Base-by-base conservation (phyloP, 2,888 invertebrate species). In the Trypoxylon attenuatum region DNA sequence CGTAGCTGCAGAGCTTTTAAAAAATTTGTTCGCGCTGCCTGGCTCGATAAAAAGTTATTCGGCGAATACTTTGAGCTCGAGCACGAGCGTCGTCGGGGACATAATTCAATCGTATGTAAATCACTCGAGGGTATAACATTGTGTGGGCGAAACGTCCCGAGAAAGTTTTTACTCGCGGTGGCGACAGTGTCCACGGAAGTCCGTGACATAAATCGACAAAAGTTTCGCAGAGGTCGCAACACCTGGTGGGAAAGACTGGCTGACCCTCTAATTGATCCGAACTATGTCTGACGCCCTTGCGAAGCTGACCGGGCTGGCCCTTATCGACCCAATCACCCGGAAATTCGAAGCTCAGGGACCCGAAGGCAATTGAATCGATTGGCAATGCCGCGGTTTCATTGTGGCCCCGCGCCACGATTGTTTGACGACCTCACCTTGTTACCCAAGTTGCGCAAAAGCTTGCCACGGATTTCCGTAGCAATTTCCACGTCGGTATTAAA, bases 351-450 rank as follows among this genome's bases (percentile, higher is more conserved):
- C 57, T 69, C 55, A 54, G 19, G 49, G 69, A 72, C 56, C 64
- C 70, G 74, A 71, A 74, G n/a, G 73, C 76, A 77, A 79, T 81
- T 79, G 77, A 71, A 78, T 71, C 79, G 74, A 81, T 82, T 83
- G 80, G 81, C 80, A 81, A 81, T 81, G 75, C 77, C 70, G 83
- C 69, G 84, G 84, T 82, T 82, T 80, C 79, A 80, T 81, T 80
- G 79, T 76, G 82, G 81, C 57, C 62, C 74, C 68, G 78, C 79
- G 69, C 77, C 78, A 76, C 77, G 78, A 81, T 83, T 84, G 84
- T 83, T 83, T 81, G 76, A 78, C 79, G 76, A 78, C 80, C 82
- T 79, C 75, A 77, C 77, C 79, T 82, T 79, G 81, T 83, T 82
- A 82, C 70, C 71, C 50, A 75, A 81, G 72, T 79, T 80, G 66